Percentiles rank a stretch among this genome's conserved stretches.
phyloP scores from a whole-genome alignment of 2,888 invertebrate species.

The Zygogramma bicolorata region DNA sequence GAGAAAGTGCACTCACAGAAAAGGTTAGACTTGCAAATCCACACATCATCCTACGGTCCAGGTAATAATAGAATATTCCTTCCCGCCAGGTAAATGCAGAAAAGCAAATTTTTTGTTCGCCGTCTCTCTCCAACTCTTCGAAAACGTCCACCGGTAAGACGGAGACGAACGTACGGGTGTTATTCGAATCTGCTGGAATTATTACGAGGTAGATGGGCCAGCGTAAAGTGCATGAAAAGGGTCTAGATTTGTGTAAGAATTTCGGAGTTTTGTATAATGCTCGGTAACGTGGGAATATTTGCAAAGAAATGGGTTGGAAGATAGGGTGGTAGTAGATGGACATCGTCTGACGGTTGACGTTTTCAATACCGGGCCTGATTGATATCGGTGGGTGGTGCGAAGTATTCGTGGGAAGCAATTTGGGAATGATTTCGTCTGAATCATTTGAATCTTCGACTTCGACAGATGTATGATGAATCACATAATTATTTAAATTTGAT shows the following conservation, averaged over 20 bases:
- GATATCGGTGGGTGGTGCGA: conserved; percentile 40
- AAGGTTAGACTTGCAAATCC: conserved; percentile 55
- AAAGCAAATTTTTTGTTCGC: conserved; percentile 8
- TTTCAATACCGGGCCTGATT: conserved; percentile 47
- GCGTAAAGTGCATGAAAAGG: conserved; percentile 32
- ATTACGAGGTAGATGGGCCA: conserved; percentile 35
- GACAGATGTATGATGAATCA: no score
- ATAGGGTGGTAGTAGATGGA: conserved; percentile 35
- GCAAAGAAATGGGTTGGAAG: conserved; percentile 46
- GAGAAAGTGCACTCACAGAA: conserved; percentile 45
- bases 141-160: conserved; percentile 11
- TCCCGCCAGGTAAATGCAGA: conserved; percentile 38
- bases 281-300: conserved; percentile 50
- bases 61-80: conserved; percentile 33
- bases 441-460: no score
- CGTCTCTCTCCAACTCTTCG: conserved; percentile 22
- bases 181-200: conserved; percentile 31
- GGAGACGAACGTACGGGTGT: conserved; percentile 26
- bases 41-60: conserved; percentile 38
- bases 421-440: no score
- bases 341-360: conserved; percentile 39
- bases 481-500: no score
- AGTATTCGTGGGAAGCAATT: conserved; percentile 46
- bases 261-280: conserved; percentile 44
- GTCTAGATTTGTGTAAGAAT: conserved; percentile 48